Evolutionary conservation across 2,797 vertebrate species (phyloP).

Genomic region (Phoxinus dragarum): DNA sequence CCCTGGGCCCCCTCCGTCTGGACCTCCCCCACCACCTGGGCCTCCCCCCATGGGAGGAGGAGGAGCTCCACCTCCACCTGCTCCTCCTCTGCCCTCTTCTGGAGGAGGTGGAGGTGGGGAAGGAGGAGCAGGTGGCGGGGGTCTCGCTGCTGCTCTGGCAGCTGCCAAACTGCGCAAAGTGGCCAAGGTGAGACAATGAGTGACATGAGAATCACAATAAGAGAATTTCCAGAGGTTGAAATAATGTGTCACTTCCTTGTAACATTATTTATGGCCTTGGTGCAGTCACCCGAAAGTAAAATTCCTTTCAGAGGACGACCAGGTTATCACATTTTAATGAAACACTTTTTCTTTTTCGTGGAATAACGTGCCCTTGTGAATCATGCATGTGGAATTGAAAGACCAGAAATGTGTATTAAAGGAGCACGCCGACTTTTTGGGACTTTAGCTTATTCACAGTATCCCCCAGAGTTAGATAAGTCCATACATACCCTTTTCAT

Average conservation of each 20-base stretch:
- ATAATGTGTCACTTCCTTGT: neutral
- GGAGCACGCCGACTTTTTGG: too few relatives aligned
- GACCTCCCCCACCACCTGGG: conserved; percentile 70
- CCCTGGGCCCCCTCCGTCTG: conserved; percentile 61
- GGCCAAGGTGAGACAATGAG: conserved; percentile 80
- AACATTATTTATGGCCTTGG: neutral
- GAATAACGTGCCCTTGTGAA: neutral
- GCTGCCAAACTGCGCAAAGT: conserved; percentile 89
- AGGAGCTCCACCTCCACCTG: conserved; percentile 64
- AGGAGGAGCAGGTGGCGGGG: conserved; percentile 69
- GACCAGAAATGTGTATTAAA: neutral
- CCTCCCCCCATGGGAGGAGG: conserved; percentile 62
- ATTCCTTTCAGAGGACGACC: neutral
- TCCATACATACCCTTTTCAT: too few relatives aligned
- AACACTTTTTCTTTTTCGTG: neutral
- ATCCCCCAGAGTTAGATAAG: too few relatives aligned
- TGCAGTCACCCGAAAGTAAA: neutral
- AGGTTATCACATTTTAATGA: neutral
- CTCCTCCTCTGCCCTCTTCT: conserved; percentile 82
- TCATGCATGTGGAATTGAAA: neutral
- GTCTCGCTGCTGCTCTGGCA: conserved; percentile 86
- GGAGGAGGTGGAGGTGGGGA: conserved; percentile 67
- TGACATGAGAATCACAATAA: neutral
- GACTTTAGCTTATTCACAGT: too few relatives aligned
- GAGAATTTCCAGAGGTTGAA: neutral